phyloP scores from a whole-genome alignment of 2,113 vertebrate genomes.

The Ancistrus triradiatus region DNA sequence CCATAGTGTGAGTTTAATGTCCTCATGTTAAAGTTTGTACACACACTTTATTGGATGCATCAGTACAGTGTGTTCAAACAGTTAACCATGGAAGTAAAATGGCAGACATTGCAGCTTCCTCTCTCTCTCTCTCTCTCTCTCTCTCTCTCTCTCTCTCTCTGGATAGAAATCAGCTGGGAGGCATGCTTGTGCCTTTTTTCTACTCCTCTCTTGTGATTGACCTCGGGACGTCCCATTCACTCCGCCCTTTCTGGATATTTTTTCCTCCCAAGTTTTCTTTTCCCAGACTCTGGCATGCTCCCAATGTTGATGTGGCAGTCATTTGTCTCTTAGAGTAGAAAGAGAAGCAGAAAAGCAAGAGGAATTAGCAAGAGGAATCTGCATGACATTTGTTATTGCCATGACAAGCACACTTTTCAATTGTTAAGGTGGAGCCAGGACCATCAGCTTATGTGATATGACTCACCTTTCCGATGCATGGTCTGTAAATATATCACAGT shows the following conservation, averaged over 20 bases:
- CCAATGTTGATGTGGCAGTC: conserved; percentile 50
- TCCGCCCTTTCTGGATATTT: conserved; percentile 7
- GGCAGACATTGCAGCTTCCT: too few relatives aligned
- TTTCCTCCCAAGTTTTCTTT: conserved; percentile 19
- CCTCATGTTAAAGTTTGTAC: too few relatives aligned
- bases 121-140: conserved; percentile 5
- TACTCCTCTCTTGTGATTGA: conserved; percentile 35
- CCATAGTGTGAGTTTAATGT: too few relatives aligned
- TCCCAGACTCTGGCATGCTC: conserved; percentile 26
- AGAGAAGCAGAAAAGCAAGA: not conserved
- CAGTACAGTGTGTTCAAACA: too few relatives aligned
- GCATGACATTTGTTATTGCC: too few relatives aligned
- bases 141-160: conserved; percentile 2
- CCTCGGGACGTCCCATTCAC: conserved; percentile 23
- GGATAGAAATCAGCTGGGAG: conserved; percentile 23
- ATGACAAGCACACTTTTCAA: too few relatives aligned
- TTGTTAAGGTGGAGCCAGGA: too few relatives aligned
- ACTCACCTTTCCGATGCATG: too few relatives aligned
- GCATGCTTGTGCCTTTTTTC: conserved; percentile 27
- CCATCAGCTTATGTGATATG: too few relatives aligned
- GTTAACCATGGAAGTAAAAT: too few relatives aligned
- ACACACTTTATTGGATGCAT: too few relatives aligned
- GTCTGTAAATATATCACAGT: too few relatives aligned
- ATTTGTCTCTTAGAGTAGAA: conserved; percentile 11
- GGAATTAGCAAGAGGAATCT: conserved; percentile 1